Conservation (phyloP, 2,888 invertebrate species). For the Macrosiphum euphorbiae region DNA sequence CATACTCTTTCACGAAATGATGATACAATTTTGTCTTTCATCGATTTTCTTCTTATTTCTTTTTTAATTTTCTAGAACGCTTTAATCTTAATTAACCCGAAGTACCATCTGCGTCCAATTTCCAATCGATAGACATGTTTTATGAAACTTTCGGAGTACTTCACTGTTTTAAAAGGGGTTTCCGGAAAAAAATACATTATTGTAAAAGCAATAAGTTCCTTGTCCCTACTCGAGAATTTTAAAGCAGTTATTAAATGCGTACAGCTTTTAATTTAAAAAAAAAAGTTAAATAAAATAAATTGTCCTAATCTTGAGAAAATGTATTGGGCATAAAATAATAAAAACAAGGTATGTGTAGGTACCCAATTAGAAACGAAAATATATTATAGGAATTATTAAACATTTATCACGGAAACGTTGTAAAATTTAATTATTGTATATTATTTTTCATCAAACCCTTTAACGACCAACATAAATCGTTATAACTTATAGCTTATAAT, state of each 20-base stretch:
- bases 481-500: background rate
- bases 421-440: background rate
- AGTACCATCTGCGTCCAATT: constrained; percentile 36
- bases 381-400: background rate
- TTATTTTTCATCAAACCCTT: background rate
- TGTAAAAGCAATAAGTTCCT: constrained; percentile 15
- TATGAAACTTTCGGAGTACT: constrained; percentile 26
- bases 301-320: background rate
- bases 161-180: background rate
- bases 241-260: constrained; percentile 6
- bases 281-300: background rate
- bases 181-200: background rate
- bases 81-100: constrained; percentile 11
- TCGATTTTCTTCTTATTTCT: background rate
- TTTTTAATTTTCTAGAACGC: background rate
- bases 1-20: background rate
- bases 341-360: background rate
- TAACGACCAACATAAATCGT: background rate
- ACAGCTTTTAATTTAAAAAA: background rate
- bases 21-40: background rate
- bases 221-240: background rate
- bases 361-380: background rate
- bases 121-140: constrained; percentile 13
- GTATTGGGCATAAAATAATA: background rate
- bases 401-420: background rate